Base-by-base conservation (phyloP, 2,888 invertebrate genomes). In the Mallateleia sp. region DNA sequence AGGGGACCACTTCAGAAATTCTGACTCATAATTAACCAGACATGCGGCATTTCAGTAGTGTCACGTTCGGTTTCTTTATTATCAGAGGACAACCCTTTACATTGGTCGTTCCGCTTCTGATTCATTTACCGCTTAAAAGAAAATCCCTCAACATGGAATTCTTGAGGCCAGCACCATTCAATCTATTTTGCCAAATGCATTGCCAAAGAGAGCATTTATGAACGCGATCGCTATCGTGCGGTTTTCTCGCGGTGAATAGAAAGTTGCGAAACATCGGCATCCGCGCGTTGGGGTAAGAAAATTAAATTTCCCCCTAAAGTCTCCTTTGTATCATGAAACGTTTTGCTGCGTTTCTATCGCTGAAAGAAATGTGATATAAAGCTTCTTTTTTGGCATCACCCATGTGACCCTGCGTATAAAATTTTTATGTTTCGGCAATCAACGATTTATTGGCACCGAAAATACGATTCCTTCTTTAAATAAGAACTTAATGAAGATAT, bases 121-220 rank as follows among this genome's bases (percentile, higher is more conserved):
- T 92, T 92, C 93, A 91, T 92, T 93, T 92, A 90, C 89, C 74
- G 88, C 79, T 86, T 80, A 89, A 89, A 91, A 91, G 87, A 66
- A 82, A 77, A 64, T 80, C 85, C 90, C 85, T 87, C 87, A 71
- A 81, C 78, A 86, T 66, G 71, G 81, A 82, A 85, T 81, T 45
- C 77, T n/a, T n/a, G 83, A 85, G 85, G 86, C 85, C 66, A 72
- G 74, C 89, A 78, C 83, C 89, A 74, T 83, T 87, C 84, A 87
- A 89, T 90, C 90, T 87, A 89, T 90, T 91, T 90, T 83, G 88
- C 89, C 81, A 87, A 89, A 90, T 89, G 89, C 86, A 88, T 88
- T 85, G 82, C 81, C 42, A 72, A 54, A 34, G 66, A 64, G 74
- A 80, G 32, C 84, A 77, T 80, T 87, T 82, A 79, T 64, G 82